phyloP scores from a whole-genome alignment of 2,888 invertebrate genomes.

The Amorpha juglandis region DNA sequence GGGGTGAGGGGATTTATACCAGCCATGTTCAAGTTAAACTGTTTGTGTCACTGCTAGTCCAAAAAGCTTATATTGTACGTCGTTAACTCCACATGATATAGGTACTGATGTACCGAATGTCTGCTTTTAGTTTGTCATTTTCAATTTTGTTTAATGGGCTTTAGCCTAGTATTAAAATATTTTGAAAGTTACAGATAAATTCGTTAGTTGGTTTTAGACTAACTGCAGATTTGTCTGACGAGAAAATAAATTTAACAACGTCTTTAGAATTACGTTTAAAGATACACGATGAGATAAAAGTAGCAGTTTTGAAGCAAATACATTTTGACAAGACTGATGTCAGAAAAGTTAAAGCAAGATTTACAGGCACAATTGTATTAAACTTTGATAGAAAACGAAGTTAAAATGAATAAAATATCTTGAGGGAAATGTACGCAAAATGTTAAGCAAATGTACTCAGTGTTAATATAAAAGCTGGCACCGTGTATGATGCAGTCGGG shows the following conservation, averaged over 20 bases:
- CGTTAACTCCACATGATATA: conserved; percentile 7
- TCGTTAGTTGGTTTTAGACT: neutral
- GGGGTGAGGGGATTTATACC: conserved; percentile 38
- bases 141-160: neutral
- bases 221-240: neutral
- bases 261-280: neutral
- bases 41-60: conserved; percentile 26
- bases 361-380: neutral
- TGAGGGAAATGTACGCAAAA: neutral
- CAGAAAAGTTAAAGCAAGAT: neutral
- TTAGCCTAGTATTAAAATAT: neutral
- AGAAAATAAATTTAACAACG: neutral
- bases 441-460: conserved; percentile 1
- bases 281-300: neutral
- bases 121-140: neutral
- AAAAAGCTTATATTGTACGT: conserved; percentile 28
- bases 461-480: conserved; percentile 21
- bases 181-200: neutral
- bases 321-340: neutral
- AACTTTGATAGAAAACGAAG: neutral
- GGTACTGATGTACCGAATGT: too few species aligned
- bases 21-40: conserved; percentile 32
- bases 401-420: neutral
- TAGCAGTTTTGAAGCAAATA: neutral
- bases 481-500: conserved; percentile 40